phyloP scores from a whole-genome alignment of 1,140 invertebrate species.

The Sycophila sp. region DNA sequence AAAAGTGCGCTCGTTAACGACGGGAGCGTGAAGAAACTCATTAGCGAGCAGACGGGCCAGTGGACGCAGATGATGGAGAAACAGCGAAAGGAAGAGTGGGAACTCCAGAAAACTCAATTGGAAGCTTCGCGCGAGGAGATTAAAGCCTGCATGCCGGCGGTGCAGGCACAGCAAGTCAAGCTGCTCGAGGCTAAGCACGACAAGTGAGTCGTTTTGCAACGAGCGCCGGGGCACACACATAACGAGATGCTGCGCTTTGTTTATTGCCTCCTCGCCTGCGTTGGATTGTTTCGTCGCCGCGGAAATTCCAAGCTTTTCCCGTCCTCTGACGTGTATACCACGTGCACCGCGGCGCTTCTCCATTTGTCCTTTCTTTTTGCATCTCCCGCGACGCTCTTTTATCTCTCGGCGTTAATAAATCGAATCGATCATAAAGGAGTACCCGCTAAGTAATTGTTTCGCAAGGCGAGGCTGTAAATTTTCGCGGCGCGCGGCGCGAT shows the following conservation, averaged over 20 bases:
- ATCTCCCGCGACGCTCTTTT: no score
- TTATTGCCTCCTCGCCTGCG: no score
- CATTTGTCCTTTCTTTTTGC: no score
- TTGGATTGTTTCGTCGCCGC: no score
- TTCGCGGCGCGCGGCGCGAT: no score
- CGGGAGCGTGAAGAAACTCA: conserved; percentile 80
- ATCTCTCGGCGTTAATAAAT: background rate
- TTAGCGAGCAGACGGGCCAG: conserved; percentile 89
- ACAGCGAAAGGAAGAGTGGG: conserved; percentile 94
- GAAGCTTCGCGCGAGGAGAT: conserved; percentile 87
- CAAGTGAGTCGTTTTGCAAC: conserved; percentile 68
- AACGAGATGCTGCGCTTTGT: no score
- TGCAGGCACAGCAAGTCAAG: conserved; percentile 91
- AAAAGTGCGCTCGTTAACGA: conserved; percentile 83
- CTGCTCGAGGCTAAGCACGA: conserved; percentile 92
- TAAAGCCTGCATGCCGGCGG: conserved; percentile 85
- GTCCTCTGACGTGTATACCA: no score
- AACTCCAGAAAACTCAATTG: conserved; percentile 83
- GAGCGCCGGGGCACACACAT: no score
- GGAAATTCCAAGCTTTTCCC: no score
- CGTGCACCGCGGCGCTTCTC: no score
- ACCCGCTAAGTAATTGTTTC: no score
- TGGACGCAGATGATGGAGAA: conserved; percentile 92
- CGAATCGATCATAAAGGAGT: background rate
- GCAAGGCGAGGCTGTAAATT: no score